A percentile compares a stretch with the other conserved stretches of the same genome.
These are phyloP conservation scores for Tachystola acroxantha DNA, from an alignment of 2,888 invertebrate genomes.

Conservation along the genomic window DNA sequence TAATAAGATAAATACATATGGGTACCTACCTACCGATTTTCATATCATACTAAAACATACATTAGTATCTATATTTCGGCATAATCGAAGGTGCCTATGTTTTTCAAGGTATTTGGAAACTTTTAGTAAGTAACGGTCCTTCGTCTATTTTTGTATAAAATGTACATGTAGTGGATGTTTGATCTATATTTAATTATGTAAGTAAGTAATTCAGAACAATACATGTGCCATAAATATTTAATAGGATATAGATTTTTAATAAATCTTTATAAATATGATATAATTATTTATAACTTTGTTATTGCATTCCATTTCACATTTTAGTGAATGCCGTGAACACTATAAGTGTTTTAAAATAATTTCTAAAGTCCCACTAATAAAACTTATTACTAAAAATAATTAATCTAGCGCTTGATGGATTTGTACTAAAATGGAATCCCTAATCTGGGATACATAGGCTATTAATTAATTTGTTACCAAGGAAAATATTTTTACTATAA, in stretches of 20 bases:
- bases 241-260: constrained; percentile 1
- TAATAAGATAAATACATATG: too few species aligned
- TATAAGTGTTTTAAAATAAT: constrained; percentile 17
- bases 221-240: not conserved
- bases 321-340: constrained; percentile 14
- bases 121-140: not conserved
- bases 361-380: too few species aligned
- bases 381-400: too few species aligned
- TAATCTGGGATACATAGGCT: too few species aligned
- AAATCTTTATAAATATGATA: constrained; percentile 3
- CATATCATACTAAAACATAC: too few species aligned
- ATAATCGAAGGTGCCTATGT: too few species aligned
- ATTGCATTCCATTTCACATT: constrained; percentile 43
- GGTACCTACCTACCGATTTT: too few species aligned
- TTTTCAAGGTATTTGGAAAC: constrained; percentile 1
- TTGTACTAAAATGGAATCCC: too few species aligned
- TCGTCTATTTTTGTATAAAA: constrained; percentile 55
- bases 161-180: constrained; percentile 30
- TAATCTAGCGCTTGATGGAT: too few species aligned
- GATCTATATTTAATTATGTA: constrained; percentile 15
- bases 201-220: not conserved
- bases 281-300: constrained; percentile 13
- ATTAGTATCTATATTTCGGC: too few species aligned
- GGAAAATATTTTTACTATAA: too few species aligned
- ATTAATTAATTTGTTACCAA: too few species aligned